Conservation (phyloP, 2,113 vertebrate species). For the Phoenicopterus ruber region DNA sequence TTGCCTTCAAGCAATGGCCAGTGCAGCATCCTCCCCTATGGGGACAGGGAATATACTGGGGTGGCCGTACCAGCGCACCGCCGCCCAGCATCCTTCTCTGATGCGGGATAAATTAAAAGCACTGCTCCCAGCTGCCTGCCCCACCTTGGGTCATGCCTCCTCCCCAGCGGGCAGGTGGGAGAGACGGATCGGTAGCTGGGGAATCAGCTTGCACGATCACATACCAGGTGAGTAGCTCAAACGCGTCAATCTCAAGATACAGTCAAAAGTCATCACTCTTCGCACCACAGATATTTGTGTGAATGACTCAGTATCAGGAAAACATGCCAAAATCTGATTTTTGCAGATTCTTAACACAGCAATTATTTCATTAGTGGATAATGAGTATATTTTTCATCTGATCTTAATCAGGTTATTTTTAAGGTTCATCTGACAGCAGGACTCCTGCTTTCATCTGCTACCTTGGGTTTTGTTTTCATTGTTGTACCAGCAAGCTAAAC, state of each 20-base stretch:
- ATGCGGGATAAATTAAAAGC: not conserved
- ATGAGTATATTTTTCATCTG: constrained; percentile 3
- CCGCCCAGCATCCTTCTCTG: not conserved
- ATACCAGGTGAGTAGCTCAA: not conserved
- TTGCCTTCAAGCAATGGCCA: fast-evolving
- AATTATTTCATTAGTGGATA: constrained; percentile 54
- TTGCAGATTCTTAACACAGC: constrained; percentile 15
- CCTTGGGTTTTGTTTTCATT: not conserved
- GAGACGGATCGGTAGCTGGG: fast-evolving
- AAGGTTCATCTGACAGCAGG: not conserved
- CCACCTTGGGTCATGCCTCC: not conserved
- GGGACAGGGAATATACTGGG: not conserved
- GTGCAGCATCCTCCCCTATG: not conserved
- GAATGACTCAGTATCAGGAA: constrained; percentile 17
- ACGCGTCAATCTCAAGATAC: not conserved
- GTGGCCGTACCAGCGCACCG: not conserved
- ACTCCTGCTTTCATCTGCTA: constrained; percentile 2
- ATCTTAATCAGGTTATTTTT: constrained; percentile 9
- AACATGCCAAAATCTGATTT: constrained; percentile 6
- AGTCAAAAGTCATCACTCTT: not conserved
- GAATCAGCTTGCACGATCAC: not conserved
- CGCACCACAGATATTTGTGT: not conserved
- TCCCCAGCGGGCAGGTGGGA: not conserved
- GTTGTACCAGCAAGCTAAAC: not conserved
- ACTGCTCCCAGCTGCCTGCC: not conserved